phyloP scores from a whole-genome alignment of 2,888 invertebrate genomes.

The Tethea ocularis region DNA sequence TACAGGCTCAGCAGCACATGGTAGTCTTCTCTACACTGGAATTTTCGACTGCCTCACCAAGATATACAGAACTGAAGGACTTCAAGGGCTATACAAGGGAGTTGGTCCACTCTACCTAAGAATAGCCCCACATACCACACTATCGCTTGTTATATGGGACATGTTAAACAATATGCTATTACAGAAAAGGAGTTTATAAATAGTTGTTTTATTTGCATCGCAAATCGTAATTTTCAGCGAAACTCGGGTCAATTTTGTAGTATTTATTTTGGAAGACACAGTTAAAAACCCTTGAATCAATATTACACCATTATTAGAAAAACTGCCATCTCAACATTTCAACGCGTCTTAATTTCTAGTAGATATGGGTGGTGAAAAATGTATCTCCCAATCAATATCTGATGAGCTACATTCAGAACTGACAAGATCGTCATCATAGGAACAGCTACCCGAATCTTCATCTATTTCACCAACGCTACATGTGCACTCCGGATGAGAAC shows the following conservation, averaged over 20 bases:
- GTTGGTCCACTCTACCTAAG: slow-evolving; percentile 89
- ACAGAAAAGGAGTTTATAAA: slow-evolving; percentile 51
- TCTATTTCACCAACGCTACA: slow-evolving; percentile 29
- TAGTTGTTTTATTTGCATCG: slow-evolving; percentile 17
- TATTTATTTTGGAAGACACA: not conserved
- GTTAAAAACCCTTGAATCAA: not conserved
- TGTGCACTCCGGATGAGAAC: slow-evolving; percentile 41
- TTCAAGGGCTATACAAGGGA: slow-evolving; percentile 91
- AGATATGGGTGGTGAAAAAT: slow-evolving; percentile 64
- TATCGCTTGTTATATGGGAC: slow-evolving; percentile 91
- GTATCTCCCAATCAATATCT: slow-evolving; percentile 72
- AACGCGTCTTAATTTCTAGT: not conserved
- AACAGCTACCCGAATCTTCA: slow-evolving; percentile 37
- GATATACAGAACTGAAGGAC: slow-evolving; percentile 90
- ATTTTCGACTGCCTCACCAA: slow-evolving; percentile 90
- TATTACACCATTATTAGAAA: not conserved
- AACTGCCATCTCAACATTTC: not conserved
- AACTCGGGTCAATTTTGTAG: too few species aligned
- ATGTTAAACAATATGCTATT: slow-evolving; percentile 64
- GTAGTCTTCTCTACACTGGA: slow-evolving; percentile 88
- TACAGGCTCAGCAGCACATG: slow-evolving; percentile 84
- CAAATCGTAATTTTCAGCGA: too few species aligned
- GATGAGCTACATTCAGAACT: slow-evolving; percentile 60
- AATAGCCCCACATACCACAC: slow-evolving; percentile 90
- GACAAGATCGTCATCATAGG: slow-evolving; percentile 44